phyloP scores from a whole-genome alignment of 2,113 vertebrate species.

The Pseudopipra pipra region DNA sequence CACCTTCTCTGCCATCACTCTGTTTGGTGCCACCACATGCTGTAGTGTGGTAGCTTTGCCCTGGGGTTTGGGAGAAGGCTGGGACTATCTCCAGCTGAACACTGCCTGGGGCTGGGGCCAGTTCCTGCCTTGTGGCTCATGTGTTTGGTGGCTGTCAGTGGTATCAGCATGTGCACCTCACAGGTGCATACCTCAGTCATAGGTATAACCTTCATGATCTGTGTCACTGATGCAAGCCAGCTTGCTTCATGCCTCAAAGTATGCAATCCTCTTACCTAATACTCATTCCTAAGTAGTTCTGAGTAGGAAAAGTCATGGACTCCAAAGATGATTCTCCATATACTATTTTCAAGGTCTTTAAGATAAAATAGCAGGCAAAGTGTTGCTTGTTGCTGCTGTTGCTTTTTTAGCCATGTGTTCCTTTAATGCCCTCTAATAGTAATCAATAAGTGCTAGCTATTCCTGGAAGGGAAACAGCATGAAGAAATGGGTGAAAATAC shows the following conservation, averaged over 20 bases:
- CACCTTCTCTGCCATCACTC: fast-evolving
- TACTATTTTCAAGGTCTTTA: background rate
- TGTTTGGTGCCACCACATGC: background rate
- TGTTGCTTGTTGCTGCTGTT: background rate
- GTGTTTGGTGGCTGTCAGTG: background rate
- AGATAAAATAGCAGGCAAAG: background rate
- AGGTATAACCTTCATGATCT: fast-evolving
- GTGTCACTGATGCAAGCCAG: background rate
- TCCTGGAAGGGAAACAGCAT: background rate
- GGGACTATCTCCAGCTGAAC: background rate
- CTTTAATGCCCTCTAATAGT: background rate
- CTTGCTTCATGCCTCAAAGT: background rate
- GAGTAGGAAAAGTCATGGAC: background rate
- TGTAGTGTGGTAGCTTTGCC: background rate
- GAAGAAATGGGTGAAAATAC: background rate
- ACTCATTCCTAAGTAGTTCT: background rate
- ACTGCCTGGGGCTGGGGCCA: too few species aligned
- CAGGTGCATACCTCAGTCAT: fast-evolving
- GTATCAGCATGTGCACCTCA: background rate
- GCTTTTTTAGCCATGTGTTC: background rate
- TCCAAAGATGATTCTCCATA: background rate
- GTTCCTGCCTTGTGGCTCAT: background rate
- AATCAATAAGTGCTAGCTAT: background rate
- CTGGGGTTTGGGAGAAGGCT: background rate
- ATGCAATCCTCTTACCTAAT: background rate